Evolutionary conservation across 2,797 vertebrate species (phyloP).

Genomic region (Takifugu ocellatus): DNA sequence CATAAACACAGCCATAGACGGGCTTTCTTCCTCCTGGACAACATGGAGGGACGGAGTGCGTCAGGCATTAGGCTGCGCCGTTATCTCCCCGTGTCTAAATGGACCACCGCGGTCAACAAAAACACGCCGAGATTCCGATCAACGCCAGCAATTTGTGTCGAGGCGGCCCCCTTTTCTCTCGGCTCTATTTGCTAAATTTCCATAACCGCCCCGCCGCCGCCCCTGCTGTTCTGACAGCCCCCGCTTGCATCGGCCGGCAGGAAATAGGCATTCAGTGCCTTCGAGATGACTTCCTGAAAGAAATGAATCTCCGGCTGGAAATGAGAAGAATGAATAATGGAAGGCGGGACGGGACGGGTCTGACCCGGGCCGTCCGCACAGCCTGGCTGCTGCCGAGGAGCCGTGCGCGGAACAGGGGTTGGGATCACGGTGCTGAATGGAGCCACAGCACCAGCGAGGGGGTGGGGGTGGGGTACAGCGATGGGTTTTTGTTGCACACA

Average conservation of each 20-base stretch:
- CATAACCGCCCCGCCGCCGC: slow-evolving; percentile 25
- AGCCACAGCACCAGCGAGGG: slow-evolving; percentile 31
- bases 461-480: slow-evolving; percentile 52
- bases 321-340: slow-evolving; percentile 78
- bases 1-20: slow-evolving; percentile 28
- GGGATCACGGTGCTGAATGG: slow-evolving; percentile 60
- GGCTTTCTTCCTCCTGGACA: slow-evolving; percentile 3
- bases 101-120: slow-evolving; percentile 55
- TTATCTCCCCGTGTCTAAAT: slow-evolving; percentile 56
- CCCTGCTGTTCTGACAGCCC: slow-evolving; percentile 22
- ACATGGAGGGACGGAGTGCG: slow-evolving; percentile 20
- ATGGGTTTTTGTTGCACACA: slow-evolving; percentile 46
- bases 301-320: slow-evolving; percentile 66
- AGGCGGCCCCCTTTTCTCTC: slow-evolving; percentile 36
- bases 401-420: slow-evolving; percentile 66
- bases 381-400: slow-evolving; percentile 42
- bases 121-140: slow-evolving; percentile 58
- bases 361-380: slow-evolving; percentile 60
- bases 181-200: slow-evolving; percentile 59
- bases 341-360: slow-evolving; percentile 61
- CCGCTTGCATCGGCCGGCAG: slow-evolving; percentile 44
- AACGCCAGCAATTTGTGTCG: slow-evolving; percentile 58
- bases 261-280: slow-evolving; percentile 71
- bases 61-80: slow-evolving; percentile 46
- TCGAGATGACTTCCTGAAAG: slow-evolving; percentile 74